Base-by-base conservation (phyloP, 2,113 vertebrate species). In the Muscicapa adusta region DNA sequence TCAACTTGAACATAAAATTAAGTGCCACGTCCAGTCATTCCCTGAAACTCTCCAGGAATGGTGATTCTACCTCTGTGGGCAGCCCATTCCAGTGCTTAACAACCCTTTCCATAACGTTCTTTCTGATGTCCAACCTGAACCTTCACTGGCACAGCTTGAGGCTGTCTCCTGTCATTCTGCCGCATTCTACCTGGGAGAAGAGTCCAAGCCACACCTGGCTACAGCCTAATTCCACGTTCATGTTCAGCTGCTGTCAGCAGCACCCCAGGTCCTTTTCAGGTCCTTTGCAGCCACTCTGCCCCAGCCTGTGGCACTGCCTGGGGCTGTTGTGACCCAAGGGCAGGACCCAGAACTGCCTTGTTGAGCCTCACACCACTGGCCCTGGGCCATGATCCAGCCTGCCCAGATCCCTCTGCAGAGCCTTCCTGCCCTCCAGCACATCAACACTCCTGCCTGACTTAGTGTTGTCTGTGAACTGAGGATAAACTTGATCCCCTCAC, bases 61-160 rank as follows among this genome's bases (percentile, higher is more conserved):
- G 29, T 60, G 12, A 25, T 36, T 40, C 9, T 38, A 12, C 10
- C 29, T n/a, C 11, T 4, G 8, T 54, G 14, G 47, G 9, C 29
- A 89, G 40, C 47, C 29, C 16, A 31, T 82, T 75, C 11, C 29
- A 75, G 0, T 68, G 54, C 17, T 75, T 74, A 40, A 51, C 33
- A 66, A 9, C 24, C 6, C 9, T 61, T 47, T 47, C 17, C 0
- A 0, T 47, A 9, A 29, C n/a, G 16, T n/a, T 53, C 28, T 40
- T 81, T 26, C 19, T 67, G 24, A 47, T 25, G 17, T 31, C 29
- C 14, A 53, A 0, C 11, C 14, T 53, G 29, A 47, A 26, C 24
- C 19, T 53, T 43, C 47, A 5, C 14, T 60, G 38, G 19, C 24
- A 29, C 38, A 31, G 13, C 53, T 12, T 53, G 45, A 22, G 16